phyloP scores from a whole-genome alignment of 2,113 vertebrate genomes.

The Turdus rufiventris region DNA sequence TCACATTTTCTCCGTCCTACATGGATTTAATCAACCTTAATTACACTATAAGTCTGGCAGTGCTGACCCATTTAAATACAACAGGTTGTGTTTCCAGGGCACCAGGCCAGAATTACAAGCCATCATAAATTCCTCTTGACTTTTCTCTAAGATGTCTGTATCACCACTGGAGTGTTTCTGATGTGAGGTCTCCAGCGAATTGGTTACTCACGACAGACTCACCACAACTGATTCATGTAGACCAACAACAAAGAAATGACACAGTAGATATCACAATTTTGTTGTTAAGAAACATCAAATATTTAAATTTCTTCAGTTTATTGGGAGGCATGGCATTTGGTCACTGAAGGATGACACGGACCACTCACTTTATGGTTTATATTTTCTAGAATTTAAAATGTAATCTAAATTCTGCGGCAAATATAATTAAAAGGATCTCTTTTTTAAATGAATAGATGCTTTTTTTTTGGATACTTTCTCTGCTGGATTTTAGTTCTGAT shows the following conservation, averaged over 20 bases:
- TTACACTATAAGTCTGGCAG: background rate
- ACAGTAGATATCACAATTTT: background rate
- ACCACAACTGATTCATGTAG: background rate
- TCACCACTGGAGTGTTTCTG: background rate
- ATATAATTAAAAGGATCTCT: background rate
- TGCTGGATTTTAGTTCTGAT: background rate
- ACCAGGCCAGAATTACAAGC: background rate
- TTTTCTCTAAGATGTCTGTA: background rate
- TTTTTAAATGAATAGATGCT: background rate
- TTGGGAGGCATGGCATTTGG: background rate
- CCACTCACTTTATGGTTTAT: background rate
- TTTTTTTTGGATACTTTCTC: background rate
- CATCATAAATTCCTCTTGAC: background rate
- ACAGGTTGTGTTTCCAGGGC: background rate
- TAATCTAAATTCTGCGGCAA: background rate
- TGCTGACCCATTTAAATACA: constrained; percentile 25
- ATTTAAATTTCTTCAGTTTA: background rate
- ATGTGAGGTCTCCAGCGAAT: background rate
- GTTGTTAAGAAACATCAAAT: background rate
- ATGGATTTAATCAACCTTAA: constrained; percentile 36
- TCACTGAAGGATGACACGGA: background rate
- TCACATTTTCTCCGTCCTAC: background rate
- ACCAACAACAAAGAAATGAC: background rate
- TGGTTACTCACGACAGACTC: background rate
- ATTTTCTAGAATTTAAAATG: background rate